A percentile compares a stretch with the other conserved stretches of the same genome.
Conservation (phyloP, 2,113 vertebrate genomes). For the Crotalus tigris region DNA sequence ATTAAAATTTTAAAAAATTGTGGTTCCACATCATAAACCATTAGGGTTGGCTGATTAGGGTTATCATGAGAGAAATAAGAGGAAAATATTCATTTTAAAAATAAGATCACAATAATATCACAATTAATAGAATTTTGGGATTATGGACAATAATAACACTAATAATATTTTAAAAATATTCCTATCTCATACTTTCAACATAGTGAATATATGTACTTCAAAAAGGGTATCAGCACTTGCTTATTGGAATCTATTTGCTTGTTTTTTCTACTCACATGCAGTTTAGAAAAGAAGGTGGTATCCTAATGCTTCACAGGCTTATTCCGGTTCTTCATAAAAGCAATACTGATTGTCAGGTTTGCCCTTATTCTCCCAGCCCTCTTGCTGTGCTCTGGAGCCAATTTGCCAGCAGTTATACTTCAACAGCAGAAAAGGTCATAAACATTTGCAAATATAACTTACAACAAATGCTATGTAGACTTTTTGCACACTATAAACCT, state of each 20-base stretch:
- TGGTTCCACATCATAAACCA: neutral
- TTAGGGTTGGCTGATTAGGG: neutral
- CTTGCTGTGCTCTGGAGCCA: neutral
- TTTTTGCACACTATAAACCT: conserved; percentile 41
- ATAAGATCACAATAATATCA: neutral
- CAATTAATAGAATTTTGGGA: neutral
- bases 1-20: neutral
- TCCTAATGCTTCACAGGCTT: neutral
- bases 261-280: neutral
- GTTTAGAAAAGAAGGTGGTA: neutral
- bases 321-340: conserved; percentile 1
- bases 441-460: conserved; percentile 36
- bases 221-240: neutral
- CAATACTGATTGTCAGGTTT: neutral
- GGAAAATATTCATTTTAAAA: neutral
- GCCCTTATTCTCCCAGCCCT: neutral
- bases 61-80: neutral
- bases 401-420: conserved; percentile 1
- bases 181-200: neutral
- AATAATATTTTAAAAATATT: neutral
- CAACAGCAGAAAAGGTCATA: conserved; percentile 27
- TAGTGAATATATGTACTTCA: conserved; percentile 6
- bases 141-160: neutral
- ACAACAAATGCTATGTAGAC: conserved; percentile 38
- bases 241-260: neutral